Conservation (phyloP, 2,113 vertebrate species). For the Scomber colias region DNA sequence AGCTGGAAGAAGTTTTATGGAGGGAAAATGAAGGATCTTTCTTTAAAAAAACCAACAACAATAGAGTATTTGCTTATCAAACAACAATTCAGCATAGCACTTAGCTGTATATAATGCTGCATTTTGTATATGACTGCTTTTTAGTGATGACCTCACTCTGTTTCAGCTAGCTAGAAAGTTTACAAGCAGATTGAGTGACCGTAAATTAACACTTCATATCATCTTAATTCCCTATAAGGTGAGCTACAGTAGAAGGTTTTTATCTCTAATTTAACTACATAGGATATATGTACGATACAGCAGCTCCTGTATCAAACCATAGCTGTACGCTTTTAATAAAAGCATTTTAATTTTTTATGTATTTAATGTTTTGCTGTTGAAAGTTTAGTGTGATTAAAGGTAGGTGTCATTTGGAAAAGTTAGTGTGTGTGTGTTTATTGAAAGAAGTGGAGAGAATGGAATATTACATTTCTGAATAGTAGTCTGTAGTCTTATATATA, state of each 20-base stretch:
- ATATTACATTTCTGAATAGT: too few species aligned
- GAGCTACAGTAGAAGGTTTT: not conserved
- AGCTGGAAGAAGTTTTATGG: conserved; percentile 1
- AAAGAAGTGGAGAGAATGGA: not conserved
- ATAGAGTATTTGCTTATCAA: not conserved
- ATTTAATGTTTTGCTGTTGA: conserved; percentile 47
- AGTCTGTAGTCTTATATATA: too few species aligned
- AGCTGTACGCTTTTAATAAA: conserved; percentile 39
- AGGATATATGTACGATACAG: conserved; percentile 26
- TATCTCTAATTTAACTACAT: not conserved
- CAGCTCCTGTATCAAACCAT: conserved; percentile 21
- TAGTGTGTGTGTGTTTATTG: conserved; percentile 25
- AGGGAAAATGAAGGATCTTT: not conserved
- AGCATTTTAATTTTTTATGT: conserved; percentile 52
- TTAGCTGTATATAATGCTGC: conserved; percentile 18
- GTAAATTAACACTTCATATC: not conserved
- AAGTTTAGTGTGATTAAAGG: conserved; percentile 50
- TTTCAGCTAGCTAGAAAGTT: conserved; percentile 37
- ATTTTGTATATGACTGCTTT: conserved; percentile 20
- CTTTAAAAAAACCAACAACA: not conserved
- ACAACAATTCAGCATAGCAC: not conserved
- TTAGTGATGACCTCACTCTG: conserved; percentile 6
- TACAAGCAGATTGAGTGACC: conserved; percentile 25
- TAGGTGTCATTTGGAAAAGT: conserved; percentile 1
- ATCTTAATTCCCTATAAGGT: not conserved